These are phyloP conservation scores for Mechanitis mazaeus DNA, from an alignment of 2,888 invertebrate species.

Conservation along the genomic window DNA sequence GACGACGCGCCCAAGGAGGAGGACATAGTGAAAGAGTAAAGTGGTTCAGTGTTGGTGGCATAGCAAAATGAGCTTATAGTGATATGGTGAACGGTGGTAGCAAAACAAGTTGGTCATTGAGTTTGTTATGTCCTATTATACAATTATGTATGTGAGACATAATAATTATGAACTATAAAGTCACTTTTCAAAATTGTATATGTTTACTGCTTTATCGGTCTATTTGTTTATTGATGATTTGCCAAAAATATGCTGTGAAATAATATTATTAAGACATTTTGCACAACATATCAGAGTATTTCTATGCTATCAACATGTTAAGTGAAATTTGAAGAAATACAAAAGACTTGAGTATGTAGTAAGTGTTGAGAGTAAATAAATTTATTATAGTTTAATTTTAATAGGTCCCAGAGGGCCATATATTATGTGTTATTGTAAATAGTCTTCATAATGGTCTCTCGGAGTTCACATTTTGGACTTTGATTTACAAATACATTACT, in stretches of 20 bases:
- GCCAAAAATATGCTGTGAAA: conserved; percentile 22
- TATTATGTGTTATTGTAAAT: conserved; percentile 16
- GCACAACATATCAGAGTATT: conserved; percentile 48
- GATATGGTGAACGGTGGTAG: too few species aligned
- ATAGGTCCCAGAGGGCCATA: conserved; percentile 16
- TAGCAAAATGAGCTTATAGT: conserved; percentile 22
- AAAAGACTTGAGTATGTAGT: conserved; percentile 48
- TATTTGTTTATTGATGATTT: conserved; percentile 17
- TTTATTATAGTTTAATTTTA: conserved; percentile 36
- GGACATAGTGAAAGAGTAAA: conserved; percentile 21
- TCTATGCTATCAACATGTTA: conserved; percentile 47
- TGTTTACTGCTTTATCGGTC: conserved; percentile 11
- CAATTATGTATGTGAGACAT: too few species aligned
- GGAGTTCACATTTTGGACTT: conserved; percentile 3
- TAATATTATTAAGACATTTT: conserved; percentile 23
- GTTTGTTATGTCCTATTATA: too few species aligned
- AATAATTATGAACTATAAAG: too few species aligned
- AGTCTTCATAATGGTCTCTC: conserved; percentile 5
- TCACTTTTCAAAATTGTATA: conserved; percentile 6
- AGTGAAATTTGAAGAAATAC: conserved; percentile 41
- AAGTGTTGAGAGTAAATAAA: conserved; percentile 52
- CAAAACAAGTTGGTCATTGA: too few species aligned
- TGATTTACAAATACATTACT: not conserved
- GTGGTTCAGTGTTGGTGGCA: conserved; percentile 38
- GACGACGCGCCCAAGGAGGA: conserved; percentile 19